Percentiles rank a stretch among this genome's conserved stretches.
Evolutionary conservation across 2,797 vertebrate species (phyloP).

Genomic region (Molossus molossus): DNA sequence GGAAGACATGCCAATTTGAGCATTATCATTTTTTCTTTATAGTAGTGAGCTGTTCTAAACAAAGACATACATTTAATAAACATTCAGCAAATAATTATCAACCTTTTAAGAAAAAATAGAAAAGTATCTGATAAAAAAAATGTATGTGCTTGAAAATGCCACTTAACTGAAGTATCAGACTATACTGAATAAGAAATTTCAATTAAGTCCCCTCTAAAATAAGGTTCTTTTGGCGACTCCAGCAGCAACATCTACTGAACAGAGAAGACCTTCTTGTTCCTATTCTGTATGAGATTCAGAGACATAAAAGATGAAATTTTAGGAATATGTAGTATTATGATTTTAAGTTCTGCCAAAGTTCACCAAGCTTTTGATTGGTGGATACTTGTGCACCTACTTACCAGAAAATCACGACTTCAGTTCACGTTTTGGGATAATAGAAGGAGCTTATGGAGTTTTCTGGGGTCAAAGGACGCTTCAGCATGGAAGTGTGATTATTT

Average conservation of each 20-base stretch:
- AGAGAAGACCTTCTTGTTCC: neutral
- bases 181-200: neutral
- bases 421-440: neutral
- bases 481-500: neutral
- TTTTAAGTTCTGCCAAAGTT: slow-evolving; percentile 4
- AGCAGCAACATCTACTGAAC: neutral
- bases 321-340: neutral
- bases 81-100: slow-evolving; percentile 35
- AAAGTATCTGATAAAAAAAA: neutral
- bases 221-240: neutral
- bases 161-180: neutral
- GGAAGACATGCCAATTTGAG: neutral
- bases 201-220: neutral
- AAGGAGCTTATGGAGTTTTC: neutral
- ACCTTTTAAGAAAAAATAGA: slow-evolving; percentile 17
- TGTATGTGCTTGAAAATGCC: neutral
- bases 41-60: slow-evolving; percentile 32
- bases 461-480: neutral
- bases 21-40: slow-evolving; percentile 44
- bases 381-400: neutral
- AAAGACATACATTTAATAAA: slow-evolving; percentile 15
- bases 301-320: neutral
- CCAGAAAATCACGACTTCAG: neutral
- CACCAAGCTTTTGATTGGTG: neutral
- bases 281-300: neutral